Evolutionary conservation across 2,888 invertebrate genomes (phyloP).

Genomic region (Tinea pellionella): DNA sequence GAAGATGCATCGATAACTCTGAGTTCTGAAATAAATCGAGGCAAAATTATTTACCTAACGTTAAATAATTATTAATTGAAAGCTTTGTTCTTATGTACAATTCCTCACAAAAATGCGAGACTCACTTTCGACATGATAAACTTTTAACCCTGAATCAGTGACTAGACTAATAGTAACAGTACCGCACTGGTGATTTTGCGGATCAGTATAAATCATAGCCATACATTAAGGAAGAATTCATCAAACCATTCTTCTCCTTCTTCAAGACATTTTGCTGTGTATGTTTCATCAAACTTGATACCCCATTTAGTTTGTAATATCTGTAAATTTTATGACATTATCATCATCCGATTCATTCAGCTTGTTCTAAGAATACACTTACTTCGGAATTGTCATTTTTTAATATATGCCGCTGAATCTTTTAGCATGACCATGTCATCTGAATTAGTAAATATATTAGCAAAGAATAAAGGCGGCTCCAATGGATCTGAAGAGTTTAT

Average conservation of each 20-base stretch:
- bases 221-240: slow-evolving; percentile 80
- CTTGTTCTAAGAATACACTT: no score
- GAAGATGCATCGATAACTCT: slow-evolving; percentile 68
- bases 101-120: not conserved
- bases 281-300: slow-evolving; percentile 40
- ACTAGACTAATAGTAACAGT: slow-evolving; percentile 80
- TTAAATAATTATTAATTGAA: no score
- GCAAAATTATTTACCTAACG: not conserved
- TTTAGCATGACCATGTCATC: slow-evolving; percentile 39
- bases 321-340: no score
- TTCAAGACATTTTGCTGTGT: slow-evolving; percentile 42
- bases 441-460: slow-evolving; percentile 38
- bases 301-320: slow-evolving; percentile 52
- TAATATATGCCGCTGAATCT: slow-evolving; percentile 31
- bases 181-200: slow-evolving; percentile 83
- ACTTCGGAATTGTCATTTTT: slow-evolving; percentile 34
- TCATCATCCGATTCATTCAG: no score
- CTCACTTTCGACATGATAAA: slow-evolving; percentile 63
- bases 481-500: slow-evolving; percentile 38
- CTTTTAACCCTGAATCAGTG: slow-evolving; percentile 70
- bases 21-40: slow-evolving; percentile 30
- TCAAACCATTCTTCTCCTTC: slow-evolving; percentile 54
- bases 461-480: slow-evolving; percentile 32
- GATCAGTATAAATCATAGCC: slow-evolving; percentile 75
- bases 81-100: no score